These are phyloP conservation scores for Drosophila sproati DNA, from an alignment of 1,140 invertebrate genomes.

Conservation along the genomic window DNA sequence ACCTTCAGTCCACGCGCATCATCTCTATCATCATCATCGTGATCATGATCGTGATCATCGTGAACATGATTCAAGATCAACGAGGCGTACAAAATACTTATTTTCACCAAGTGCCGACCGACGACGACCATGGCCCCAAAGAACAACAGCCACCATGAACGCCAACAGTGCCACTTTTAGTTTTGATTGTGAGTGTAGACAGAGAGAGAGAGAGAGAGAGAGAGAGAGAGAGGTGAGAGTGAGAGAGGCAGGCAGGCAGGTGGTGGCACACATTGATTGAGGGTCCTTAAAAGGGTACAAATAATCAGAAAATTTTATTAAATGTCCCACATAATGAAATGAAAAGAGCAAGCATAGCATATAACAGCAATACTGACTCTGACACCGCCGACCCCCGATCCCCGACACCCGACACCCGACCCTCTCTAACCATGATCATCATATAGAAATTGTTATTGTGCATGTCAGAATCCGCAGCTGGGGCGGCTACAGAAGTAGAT, in stretches of 20 bases:
- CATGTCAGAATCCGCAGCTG: constrained; percentile 66
- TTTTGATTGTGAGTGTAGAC: constrained; percentile 13
- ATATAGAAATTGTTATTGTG: constrained; percentile 72
- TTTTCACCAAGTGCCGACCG: constrained; percentile 65
- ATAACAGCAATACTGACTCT: background rate
- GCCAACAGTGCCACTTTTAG: constrained; percentile 28
- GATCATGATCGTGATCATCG: constrained; percentile 9
- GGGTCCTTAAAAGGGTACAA: constrained; percentile 82
- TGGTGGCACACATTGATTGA: constrained; percentile 71
- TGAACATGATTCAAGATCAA: constrained; percentile 54
- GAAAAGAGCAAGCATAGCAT: constrained; percentile 24
- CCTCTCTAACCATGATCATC: constrained; percentile 6
- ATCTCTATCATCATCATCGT: constrained; percentile 6
- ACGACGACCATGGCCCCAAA: constrained; percentile 19
- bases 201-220: background rate
- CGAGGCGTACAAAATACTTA: constrained; percentile 69
- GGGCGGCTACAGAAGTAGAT: constrained; percentile 7
- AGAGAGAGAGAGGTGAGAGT: constrained; percentile 14
- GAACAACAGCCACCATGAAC: constrained; percentile 9
- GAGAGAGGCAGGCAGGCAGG: constrained; percentile 41
- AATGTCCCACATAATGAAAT: constrained; percentile 75
- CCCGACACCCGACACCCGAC: background rate
- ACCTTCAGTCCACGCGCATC: constrained; percentile 7
- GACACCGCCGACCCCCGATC: background rate
- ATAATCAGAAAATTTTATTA: constrained; percentile 77